Conservation (phyloP, 2,797 vertebrate genomes). For the Eulemur albifrons region DNA sequence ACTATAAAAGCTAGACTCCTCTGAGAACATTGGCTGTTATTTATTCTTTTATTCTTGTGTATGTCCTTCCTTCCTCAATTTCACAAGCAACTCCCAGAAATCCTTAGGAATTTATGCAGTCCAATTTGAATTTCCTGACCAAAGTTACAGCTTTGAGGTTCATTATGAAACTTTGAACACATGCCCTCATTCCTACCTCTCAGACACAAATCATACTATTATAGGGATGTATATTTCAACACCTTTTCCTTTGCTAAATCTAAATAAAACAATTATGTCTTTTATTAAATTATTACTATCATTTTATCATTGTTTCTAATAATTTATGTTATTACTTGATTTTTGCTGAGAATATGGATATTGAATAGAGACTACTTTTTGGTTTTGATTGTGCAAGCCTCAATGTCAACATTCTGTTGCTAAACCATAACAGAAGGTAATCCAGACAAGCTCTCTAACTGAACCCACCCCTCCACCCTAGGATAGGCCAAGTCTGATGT, state of each 20-base stretch:
- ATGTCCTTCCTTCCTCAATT: not conserved
- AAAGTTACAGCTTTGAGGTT: not conserved
- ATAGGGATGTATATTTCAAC: not conserved
- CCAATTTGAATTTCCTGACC: not conserved
- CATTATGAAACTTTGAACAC: not conserved
- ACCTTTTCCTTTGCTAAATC: not conserved
- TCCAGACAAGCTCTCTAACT: not conserved
- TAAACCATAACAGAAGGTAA: conserved; percentile 6
- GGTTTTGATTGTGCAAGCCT: not conserved
- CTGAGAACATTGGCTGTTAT: not conserved
- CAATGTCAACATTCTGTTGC: not conserved
- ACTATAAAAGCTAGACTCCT: not conserved
- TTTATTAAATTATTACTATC: not conserved
- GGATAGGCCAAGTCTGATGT: not conserved
- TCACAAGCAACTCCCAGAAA: not conserved
- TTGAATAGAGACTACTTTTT: not conserved
- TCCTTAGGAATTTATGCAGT: not conserved
- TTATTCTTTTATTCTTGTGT: not conserved
- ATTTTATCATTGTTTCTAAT: not conserved
- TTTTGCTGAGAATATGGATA: not conserved
- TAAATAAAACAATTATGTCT: not conserved
- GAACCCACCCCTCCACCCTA: not conserved
- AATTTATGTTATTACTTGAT: not conserved
- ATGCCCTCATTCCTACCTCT: not conserved
- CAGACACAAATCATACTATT: conserved; percentile 13